Evolutionary conservation across 2,888 invertebrate genomes (phyloP).

Genomic region (Lepidochrysops patricia): DNA sequence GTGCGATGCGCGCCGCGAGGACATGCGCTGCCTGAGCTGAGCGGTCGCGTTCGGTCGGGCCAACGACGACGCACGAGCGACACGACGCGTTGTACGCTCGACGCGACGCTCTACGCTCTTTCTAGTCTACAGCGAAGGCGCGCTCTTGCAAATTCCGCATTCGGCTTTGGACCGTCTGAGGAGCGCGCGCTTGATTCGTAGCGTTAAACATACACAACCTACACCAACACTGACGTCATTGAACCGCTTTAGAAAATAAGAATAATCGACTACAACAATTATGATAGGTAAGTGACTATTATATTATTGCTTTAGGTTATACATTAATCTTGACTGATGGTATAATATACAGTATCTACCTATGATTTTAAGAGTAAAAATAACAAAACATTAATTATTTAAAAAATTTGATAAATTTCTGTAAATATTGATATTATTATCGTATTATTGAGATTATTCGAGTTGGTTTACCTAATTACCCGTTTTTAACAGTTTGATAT

Average conservation of each 20-base stretch:
- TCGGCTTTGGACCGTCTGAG: constrained; percentile 56
- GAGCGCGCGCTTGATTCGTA: constrained; percentile 44
- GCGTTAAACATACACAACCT: constrained; percentile 56
- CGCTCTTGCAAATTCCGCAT: constrained; percentile 45
- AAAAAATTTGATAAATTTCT: too few species aligned
- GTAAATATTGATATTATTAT: too few species aligned
- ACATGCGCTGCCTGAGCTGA: constrained; percentile 6
- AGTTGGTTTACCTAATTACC: not conserved
- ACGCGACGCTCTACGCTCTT: constrained; percentile 12
- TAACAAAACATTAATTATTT: too few species aligned
- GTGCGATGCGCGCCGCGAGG: constrained; percentile 29
- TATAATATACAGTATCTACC: too few species aligned
- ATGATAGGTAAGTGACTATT: constrained; percentile 62
- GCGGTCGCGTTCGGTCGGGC: not conserved
- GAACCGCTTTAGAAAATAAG: constrained; percentile 40
- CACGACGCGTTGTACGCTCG: not conserved
- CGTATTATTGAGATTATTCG: too few species aligned
- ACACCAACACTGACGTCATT: constrained; percentile 68
- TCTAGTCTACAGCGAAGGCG: constrained; percentile 17
- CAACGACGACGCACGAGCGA: not conserved
- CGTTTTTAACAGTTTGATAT: not conserved
- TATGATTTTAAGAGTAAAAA: too few species aligned
- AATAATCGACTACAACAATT: constrained; percentile 45
- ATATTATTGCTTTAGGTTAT: not conserved
- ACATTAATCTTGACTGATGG: not conserved